phyloP scores from a whole-genome alignment of 2,888 invertebrate species.

The Furcula furcula region DNA sequence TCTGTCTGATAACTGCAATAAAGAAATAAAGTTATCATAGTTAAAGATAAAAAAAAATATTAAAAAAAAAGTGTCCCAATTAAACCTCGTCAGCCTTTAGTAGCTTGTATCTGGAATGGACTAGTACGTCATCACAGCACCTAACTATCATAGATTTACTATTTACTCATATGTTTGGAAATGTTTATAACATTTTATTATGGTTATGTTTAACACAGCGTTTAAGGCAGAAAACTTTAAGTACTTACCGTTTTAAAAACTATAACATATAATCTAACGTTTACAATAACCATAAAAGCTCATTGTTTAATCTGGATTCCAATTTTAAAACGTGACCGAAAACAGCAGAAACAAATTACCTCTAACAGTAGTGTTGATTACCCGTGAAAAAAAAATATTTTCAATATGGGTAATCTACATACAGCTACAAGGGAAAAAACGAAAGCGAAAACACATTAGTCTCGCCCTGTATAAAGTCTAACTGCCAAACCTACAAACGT shows the following conservation, averaged over 20 bases:
- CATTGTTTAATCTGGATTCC: constrained; percentile 10
- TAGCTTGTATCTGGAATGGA: constrained; percentile 54
- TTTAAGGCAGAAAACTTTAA: constrained; percentile 61
- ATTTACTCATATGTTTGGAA: constrained; percentile 35
- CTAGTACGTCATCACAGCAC: constrained; percentile 71
- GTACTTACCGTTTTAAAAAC: constrained; percentile 48
- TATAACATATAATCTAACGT: constrained; percentile 28
- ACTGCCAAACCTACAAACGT: too few relatives aligned
- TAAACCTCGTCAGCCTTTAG: not conserved
- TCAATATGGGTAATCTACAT: too few relatives aligned
- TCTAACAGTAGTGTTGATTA: too few relatives aligned
- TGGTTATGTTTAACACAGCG: constrained; percentile 47
- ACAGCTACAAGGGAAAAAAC: too few relatives aligned
- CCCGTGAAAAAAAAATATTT: too few relatives aligned
- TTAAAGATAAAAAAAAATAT: too few relatives aligned
- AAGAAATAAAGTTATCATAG: too few relatives aligned
- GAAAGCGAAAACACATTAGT: too few relatives aligned
- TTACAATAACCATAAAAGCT: constrained; percentile 35
- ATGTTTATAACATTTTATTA: constrained; percentile 64
- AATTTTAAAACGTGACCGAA: not conserved
- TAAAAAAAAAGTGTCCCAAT: constrained; percentile 7
- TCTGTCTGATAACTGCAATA: too few relatives aligned
- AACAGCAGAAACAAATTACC: not conserved
- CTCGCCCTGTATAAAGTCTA: too few relatives aligned
- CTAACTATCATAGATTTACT: constrained; percentile 37